Conservation (phyloP, 2,888 invertebrate species). For the Apoderus coryli region DNA sequence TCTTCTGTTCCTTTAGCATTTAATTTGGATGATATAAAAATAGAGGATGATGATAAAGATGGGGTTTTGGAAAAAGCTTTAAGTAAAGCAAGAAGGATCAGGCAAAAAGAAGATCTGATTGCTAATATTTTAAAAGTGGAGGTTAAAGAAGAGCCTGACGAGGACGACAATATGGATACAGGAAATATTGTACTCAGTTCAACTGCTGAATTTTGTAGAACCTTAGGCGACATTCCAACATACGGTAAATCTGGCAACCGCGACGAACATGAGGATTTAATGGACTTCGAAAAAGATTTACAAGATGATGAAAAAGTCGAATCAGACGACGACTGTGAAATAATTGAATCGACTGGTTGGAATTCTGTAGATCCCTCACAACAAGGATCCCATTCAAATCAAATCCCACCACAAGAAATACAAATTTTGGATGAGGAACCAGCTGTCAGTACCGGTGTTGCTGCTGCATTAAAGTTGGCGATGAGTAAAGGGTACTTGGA, state of each 20-base stretch:
- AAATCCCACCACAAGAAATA: slow-evolving; percentile 36
- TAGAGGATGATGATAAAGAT: no score
- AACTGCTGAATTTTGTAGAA: no score
- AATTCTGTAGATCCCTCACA: no score
- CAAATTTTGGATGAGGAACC: slow-evolving; percentile 86
- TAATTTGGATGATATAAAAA: no score
- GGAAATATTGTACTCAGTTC: slow-evolving; percentile 72
- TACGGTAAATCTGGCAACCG: slow-evolving; percentile 86
- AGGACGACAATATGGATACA: slow-evolving; percentile 24
- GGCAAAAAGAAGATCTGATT: slow-evolving; percentile 35
- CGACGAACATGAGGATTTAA: slow-evolving; percentile 51
- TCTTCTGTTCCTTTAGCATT: no score
- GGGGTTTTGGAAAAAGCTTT: no score
- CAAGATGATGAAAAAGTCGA: slow-evolving; percentile 20
- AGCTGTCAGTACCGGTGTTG: slow-evolving; percentile 74
- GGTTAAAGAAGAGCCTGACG: slow-evolving; percentile 27
- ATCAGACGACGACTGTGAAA: slow-evolving; percentile 26
- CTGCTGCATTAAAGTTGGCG: no score
- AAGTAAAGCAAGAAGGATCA: slow-evolving; percentile 42
- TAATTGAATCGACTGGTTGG: no score
- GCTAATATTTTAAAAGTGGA: slow-evolving; percentile 25
- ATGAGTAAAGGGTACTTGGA: slow-evolving; percentile 86
- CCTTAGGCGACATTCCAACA: no score
- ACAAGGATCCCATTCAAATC: slow-evolving; percentile 30
- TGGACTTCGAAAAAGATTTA: no score